Conservation (phyloP, 2,888 invertebrate genomes). For the Allolobophora icterica region DNA sequence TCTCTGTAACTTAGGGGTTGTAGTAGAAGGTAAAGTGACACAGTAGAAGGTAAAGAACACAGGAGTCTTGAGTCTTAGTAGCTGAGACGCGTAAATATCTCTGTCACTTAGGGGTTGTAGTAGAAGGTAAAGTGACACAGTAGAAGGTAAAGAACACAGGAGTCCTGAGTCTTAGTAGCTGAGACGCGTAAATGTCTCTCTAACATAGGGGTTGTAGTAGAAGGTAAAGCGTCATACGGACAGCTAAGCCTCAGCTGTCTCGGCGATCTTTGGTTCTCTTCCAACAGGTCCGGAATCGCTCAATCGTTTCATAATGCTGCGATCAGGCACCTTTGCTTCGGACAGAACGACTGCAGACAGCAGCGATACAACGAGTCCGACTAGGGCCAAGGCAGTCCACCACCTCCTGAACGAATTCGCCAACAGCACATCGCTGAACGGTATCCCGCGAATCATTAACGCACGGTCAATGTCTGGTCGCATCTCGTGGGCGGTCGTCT, state of each 20-base stretch:
- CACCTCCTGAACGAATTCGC: slow-evolving; percentile 45
- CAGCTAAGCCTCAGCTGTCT: no score
- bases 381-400: slow-evolving; percentile 38
- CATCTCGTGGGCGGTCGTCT: slow-evolving; percentile 51
- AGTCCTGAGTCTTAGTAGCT: not conserved
- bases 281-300: no score
- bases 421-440: slow-evolving; percentile 49
- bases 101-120: no score
- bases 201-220: not conserved
- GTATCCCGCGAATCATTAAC: slow-evolving; percentile 51
- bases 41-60: no score
- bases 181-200: not conserved
- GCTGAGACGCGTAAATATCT: no score
- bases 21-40: no score
- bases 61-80: no score
- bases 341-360: not conserved
- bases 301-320: not conserved
- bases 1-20: not conserved
- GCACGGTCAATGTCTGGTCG: slow-evolving; percentile 45
- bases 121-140: no score
- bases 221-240: no score
- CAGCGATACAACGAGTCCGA: not conserved
- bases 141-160: no score
- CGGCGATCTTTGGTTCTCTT: no score
- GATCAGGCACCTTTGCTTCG: not conserved